Conservation (phyloP, 2,888 invertebrate genomes). For the Sminthurinus aureus region DNA sequence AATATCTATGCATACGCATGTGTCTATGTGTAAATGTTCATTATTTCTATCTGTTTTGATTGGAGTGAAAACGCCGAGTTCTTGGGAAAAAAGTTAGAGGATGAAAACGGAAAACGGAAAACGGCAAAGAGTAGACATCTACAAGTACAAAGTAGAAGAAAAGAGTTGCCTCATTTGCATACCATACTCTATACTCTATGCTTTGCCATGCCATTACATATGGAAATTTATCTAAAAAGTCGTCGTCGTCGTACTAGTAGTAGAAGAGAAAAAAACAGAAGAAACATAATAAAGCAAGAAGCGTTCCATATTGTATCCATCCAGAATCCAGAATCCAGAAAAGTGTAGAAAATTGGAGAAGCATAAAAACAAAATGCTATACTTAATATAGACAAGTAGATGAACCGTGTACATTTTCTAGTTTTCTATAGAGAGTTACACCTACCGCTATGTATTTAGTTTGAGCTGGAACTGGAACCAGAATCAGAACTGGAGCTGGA, state of each 20-base stretch:
- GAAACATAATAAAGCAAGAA: conserved; percentile 2
- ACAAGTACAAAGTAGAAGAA: background rate
- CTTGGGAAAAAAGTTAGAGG: background rate
- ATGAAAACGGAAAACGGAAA: background rate
- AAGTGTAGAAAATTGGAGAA: conserved; percentile 4
- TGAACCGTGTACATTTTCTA: too few relatives aligned
- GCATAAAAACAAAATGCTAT: conserved; percentile 5
- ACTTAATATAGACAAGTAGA: background rate
- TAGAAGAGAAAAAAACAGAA: background rate
- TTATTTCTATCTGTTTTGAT: background rate
- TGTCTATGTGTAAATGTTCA: background rate
- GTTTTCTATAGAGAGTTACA: too few relatives aligned
- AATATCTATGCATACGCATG: background rate
- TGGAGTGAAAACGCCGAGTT: too few relatives aligned
- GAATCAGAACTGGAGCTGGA: background rate
- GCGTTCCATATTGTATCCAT: background rate
- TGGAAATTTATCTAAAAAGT: conserved; percentile 19
- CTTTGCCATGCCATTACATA: background rate
- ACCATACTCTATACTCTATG: background rate
- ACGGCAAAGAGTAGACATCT: background rate
- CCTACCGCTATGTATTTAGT: too few relatives aligned
- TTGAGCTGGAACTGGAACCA: background rate
- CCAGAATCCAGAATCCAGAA: too few relatives aligned
- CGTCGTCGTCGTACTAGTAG: background rate
- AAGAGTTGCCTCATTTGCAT: background rate